Base-by-base conservation (phyloP, 2,888 invertebrate species). In the Polyommatus icarus region DNA sequence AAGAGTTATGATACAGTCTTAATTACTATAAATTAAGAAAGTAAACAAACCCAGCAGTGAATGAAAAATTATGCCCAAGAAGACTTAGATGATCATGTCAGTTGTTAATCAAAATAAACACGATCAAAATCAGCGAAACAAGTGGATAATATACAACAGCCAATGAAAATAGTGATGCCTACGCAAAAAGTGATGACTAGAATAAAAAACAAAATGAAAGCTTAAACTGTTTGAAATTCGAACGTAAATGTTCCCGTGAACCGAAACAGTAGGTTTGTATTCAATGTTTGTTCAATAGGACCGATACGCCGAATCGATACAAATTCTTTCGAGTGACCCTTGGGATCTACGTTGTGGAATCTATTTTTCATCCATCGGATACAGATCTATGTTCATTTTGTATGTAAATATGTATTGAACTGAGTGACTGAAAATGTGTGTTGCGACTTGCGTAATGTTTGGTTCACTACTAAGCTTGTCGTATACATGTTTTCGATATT, bases 241-340 rank as follows among this genome's bases (percentile, higher is more conserved):
- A 61, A 61, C 12, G 24, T 24, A 5, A 61, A 61, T 24, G 24
- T 61, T 61, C 12, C 61, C 24, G 24, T 61, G 61, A 24, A 61
- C n/a, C 59, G 20, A 59, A 24, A 59, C 59, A n/a, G 61, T 24
- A 12, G 24, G 61, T 61, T 61, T 61, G 61, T 61, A 61, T 61
- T 29, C 61, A 61, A 61, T 61, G 61, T 61, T 61, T 61, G 61
- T 61, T 24, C 12, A 61, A 61, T 24, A 24, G 24, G 61, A 61
- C 61, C 24, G 20, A 24, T 61, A 61, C 61, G 61, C 24, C 2
- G 24, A 12, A 61, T 61, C 61, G 61, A 61, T 61, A 61, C 61
- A 61, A 61, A 61, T 61, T 24, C 61, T 61, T 61, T 24, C 61
- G 61, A 61, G 24, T 61, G 61, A 61, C 24, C 24, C 61, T 61